A percentile compares a stretch with the other conserved stretches of the same genome.
Evolutionary conservation across 2,888 invertebrate genomes (phyloP).

Genomic region (Rotaria sp.): DNA sequence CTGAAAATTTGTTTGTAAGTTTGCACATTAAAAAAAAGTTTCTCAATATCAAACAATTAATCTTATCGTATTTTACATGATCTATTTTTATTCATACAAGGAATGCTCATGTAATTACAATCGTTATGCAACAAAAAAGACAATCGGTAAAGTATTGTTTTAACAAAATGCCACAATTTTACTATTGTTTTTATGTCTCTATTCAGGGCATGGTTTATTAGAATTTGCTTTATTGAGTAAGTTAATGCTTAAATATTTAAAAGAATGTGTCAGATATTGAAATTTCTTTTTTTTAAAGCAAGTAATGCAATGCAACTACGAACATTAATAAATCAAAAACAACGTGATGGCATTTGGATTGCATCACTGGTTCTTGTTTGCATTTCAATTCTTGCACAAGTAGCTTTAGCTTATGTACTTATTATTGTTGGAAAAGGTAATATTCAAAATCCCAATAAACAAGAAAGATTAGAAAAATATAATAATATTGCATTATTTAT

Average conservation of each 20-base stretch:
- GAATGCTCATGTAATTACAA: background rate
- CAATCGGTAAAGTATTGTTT: background rate
- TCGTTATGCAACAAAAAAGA: conserved; percentile 2
- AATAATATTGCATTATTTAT: background rate
- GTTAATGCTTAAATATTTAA: background rate
- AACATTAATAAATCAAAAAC: background rate
- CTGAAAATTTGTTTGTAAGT: too few species aligned
- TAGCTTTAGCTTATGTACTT: background rate
- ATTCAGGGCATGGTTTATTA: background rate
- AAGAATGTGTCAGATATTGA: background rate
- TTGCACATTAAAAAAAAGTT: too few species aligned
- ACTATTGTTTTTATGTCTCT: background rate
- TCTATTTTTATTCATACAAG: background rate
- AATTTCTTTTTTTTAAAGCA: background rate
- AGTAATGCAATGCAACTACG: conserved; percentile 18
- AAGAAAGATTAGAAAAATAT: background rate
- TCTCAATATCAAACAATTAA: background rate
- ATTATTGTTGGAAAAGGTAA: background rate
- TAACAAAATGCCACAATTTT: background rate
- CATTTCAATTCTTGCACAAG: background rate
- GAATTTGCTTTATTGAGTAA: conserved; percentile 9
- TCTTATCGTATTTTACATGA: background rate
- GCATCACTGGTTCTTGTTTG: background rate
- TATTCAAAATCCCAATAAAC: background rate
- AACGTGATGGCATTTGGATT: background rate